Percentiles rank a stretch among this genome's conserved stretches.
Evolutionary conservation across 2,888 invertebrate species (phyloP).

Genomic region (Lottia scabra): DNA sequence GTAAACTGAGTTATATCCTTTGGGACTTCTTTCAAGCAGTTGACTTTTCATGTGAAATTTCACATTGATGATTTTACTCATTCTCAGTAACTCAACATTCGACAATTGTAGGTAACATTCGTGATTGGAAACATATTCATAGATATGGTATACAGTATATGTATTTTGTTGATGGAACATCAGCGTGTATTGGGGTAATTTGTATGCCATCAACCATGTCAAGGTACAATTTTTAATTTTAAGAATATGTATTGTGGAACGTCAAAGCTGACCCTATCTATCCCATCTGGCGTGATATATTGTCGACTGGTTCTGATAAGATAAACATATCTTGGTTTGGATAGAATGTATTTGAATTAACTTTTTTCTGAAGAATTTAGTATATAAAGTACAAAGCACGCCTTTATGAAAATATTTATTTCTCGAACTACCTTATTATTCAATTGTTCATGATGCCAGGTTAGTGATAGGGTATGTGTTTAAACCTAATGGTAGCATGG

Average conservation of each 20-base stretch:
- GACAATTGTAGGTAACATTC: slow-evolving; percentile 73
- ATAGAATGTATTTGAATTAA: no score
- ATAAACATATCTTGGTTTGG: no score
- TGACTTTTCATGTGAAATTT: neutral
- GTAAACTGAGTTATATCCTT: no score
- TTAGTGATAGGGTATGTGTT: slow-evolving; percentile 63
- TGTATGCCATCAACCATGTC: slow-evolving; percentile 76
- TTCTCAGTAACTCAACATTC: neutral
- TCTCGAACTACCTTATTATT: neutral
- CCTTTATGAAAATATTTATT: neutral
- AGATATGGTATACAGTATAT: slow-evolving; percentile 84
- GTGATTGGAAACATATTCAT: slow-evolving; percentile 82
- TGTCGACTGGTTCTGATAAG: no score
- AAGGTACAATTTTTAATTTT: slow-evolving; percentile 42
- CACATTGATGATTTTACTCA: no score
- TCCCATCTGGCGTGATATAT: no score
- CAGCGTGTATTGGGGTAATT: slow-evolving; percentile 79
- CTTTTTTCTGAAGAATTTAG: no score
- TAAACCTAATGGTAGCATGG: slow-evolving; percentile 59
- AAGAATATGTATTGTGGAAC: no score
- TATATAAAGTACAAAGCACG: no score
- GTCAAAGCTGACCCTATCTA: no score
- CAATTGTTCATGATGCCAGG: slow-evolving; percentile 41
- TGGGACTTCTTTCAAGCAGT: no score
- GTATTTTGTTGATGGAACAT: slow-evolving; percentile 79